Evolutionary conservation across 2,113 vertebrate species (phyloP).

Genomic region (Pao palembangensis): DNA sequence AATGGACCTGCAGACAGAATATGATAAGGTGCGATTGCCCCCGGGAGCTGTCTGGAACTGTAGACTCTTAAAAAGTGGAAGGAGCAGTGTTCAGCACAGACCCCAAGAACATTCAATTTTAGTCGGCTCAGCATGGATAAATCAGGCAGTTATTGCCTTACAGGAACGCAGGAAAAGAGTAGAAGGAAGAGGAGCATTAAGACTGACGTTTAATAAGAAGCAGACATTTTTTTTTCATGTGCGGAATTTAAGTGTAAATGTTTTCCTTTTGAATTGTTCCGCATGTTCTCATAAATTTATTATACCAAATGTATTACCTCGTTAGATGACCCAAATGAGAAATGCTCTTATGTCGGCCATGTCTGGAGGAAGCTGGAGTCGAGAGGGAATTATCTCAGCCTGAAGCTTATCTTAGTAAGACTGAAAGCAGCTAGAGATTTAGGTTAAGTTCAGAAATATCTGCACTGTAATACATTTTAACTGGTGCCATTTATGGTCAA

Average conservation of each 20-base stretch:
- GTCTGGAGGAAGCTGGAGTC: not conserved
- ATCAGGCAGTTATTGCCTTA: slow-evolving; percentile 22
- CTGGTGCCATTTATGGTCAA: no score
- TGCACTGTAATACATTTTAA: not conserved
- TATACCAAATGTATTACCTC: slow-evolving; percentile 1
- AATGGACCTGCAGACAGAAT: slow-evolving; percentile 39
- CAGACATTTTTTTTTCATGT: slow-evolving; percentile 2
- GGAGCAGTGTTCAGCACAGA: slow-evolving; percentile 7
- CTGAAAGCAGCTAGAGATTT: not conserved
- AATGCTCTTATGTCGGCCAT: not conserved
- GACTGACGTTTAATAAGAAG: not conserved
- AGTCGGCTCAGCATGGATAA: slow-evolving; percentile 18
- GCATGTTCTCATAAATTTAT: not conserved
- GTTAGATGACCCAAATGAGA: not conserved
- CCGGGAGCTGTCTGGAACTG: slow-evolving; percentile 22
- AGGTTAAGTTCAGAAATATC: not conserved
- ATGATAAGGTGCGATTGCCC: slow-evolving; percentile 43
- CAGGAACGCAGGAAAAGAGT: not conserved
- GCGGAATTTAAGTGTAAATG: slow-evolving; percentile 12
- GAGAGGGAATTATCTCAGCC: not conserved
- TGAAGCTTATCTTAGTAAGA: slow-evolving; percentile 1
- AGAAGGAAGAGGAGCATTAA: slow-evolving; percentile 4
- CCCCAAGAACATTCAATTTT: slow-evolving; percentile 29
- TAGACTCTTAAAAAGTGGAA: slow-evolving; percentile 17
- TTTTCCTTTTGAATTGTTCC: slow-evolving; percentile 14